These are phyloP conservation scores for Ochropacha duplaris DNA, from an alignment of 2,888 invertebrate species.

Conservation along the genomic window DNA sequence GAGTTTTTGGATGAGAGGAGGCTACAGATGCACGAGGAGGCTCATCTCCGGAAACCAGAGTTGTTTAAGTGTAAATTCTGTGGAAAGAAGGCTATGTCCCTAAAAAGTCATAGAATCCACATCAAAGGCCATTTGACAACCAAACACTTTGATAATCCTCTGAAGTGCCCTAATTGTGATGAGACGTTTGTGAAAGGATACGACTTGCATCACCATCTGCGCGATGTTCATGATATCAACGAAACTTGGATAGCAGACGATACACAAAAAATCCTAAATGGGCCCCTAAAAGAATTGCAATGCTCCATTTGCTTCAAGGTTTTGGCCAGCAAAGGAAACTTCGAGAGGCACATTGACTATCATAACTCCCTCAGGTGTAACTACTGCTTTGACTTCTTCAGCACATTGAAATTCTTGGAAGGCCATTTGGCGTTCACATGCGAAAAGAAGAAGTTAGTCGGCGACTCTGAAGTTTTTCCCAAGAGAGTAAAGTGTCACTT, in stretches of 20 bases:
- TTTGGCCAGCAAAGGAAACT: slow-evolving; percentile 75
- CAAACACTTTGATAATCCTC: slow-evolving; percentile 66
- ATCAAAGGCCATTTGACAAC: slow-evolving; percentile 68
- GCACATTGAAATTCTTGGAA: slow-evolving; percentile 67
- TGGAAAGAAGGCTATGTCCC: slow-evolving; percentile 67
- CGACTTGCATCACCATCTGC: slow-evolving; percentile 70
- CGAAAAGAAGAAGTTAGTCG: slow-evolving; percentile 69
- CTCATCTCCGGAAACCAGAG: slow-evolving; percentile 69
- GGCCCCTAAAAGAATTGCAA: slow-evolving; percentile 70
- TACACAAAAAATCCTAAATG: slow-evolving; percentile 48
- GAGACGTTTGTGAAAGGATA: slow-evolving; percentile 69
- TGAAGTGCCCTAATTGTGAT: slow-evolving; percentile 69
- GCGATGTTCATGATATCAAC: slow-evolving; percentile 62
- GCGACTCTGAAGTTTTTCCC: slow-evolving; percentile 67
- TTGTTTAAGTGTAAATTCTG: slow-evolving; percentile 78
- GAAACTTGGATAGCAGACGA: slow-evolving; percentile 76
- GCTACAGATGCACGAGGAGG: slow-evolving; percentile 63
- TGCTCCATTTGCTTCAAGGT: slow-evolving; percentile 76
- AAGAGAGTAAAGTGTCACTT: slow-evolving; percentile 71
- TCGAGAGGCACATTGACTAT: slow-evolving; percentile 75
- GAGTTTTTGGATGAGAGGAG: slow-evolving; percentile 65
- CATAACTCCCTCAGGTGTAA: slow-evolving; percentile 77
- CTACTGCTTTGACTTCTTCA: slow-evolving; percentile 78
- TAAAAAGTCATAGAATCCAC: slow-evolving; percentile 67
- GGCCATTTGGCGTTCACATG: slow-evolving; percentile 74